Conservation (phyloP, 2,888 invertebrate species). For the Alsophila aescularia region DNA sequence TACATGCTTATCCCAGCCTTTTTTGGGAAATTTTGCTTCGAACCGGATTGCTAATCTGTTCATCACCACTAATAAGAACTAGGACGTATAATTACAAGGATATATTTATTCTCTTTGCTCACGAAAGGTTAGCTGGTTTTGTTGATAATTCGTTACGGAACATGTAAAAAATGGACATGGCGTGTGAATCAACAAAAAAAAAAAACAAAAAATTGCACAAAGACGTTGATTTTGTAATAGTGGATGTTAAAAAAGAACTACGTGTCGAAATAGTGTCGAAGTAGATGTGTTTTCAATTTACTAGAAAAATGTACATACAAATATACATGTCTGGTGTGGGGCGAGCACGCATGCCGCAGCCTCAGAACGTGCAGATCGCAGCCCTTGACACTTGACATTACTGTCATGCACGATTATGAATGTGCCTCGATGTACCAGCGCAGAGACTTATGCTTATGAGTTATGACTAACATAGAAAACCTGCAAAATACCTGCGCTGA, state of each 20-base stretch:
- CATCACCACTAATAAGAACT: neutral
- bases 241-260: no score
- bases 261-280: no score
- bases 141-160: no score
- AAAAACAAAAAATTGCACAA: no score
- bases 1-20: slow-evolving; percentile 9
- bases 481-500: slow-evolving; percentile 27
- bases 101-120: neutral
- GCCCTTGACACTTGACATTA: slow-evolving; percentile 62
- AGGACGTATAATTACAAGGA: neutral
- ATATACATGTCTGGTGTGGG: slow-evolving; percentile 3
- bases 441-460: slow-evolving; percentile 12
- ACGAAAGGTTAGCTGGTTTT: neutral
- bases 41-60: slow-evolving; percentile 9
- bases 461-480: slow-evolving; percentile 22
- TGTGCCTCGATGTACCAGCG: slow-evolving; percentile 16
- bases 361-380: slow-evolving; percentile 22
- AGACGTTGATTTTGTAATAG: no score
- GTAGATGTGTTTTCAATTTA: neutral
- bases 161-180: no score
- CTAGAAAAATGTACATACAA: neutral
- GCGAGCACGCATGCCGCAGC: slow-evolving; percentile 11
- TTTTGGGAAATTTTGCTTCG: slow-evolving; percentile 21
- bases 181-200: no score
- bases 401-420: slow-evolving; percentile 45